Evolutionary conservation across 2,797 vertebrate species (phyloP).

Genomic region (Scolopax rusticola): DNA sequence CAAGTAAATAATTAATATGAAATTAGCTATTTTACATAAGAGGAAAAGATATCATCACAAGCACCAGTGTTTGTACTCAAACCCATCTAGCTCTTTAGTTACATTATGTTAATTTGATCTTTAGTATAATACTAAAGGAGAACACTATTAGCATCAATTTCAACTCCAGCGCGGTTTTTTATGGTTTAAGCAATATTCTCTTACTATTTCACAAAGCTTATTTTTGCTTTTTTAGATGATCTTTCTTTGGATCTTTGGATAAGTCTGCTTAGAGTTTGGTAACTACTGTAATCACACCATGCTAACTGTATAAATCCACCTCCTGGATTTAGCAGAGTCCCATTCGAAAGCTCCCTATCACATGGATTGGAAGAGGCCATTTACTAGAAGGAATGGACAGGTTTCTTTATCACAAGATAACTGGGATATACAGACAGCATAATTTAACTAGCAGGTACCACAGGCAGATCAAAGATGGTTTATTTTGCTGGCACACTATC

Average conservation of each 20-base stretch:
- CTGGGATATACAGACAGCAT: background rate
- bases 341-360: background rate
- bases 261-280: background rate
- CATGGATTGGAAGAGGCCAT: background rate
- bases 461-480: background rate
- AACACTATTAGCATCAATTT: background rate
- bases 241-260: background rate
- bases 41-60: background rate
- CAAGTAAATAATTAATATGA: slow-evolving; percentile 23
- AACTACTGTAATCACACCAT: background rate
- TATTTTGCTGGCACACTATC: background rate
- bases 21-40: background rate
- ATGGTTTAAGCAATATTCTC: background rate
- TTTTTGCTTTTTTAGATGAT: background rate
- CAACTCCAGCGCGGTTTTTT: background rate
- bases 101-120: background rate
- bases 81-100: background rate
- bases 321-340: background rate
- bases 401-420: background rate
- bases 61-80: background rate
- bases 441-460: background rate
- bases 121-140: background rate
- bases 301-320: background rate
- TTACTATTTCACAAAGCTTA: background rate
- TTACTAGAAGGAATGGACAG: background rate